Base-by-base conservation (phyloP, 2,888 invertebrate species). In the Aphidius colemani region DNA sequence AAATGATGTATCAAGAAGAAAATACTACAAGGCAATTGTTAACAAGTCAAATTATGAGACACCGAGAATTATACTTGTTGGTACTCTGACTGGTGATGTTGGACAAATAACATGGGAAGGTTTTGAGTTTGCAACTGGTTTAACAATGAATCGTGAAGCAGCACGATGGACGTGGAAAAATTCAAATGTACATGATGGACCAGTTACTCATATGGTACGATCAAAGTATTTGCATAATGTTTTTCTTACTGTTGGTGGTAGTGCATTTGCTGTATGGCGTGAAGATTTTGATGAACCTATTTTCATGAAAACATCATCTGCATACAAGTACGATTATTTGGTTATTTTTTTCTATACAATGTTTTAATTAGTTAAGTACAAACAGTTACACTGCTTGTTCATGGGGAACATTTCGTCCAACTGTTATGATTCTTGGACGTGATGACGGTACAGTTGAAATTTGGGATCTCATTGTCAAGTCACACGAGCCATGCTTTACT, bases 341-440 rank as follows among this genome's bases (percentile, higher is more conserved):
- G n/a, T n/a, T n/a, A n/a, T n/a, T n/a, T n/a, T n/a, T 30, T 53
- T 61, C 7, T 18, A 1, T 18, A 18, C 2, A 18, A 18, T 45
- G 7, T 53, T 7, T 46, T 49, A 64, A n/a, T 59, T n/a, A 13
- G 43, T 56, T 13, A 11, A 48, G 6, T 40, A 46, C 7, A 46
- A 48, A 8, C 44, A 83, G 83, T 61, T 84, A 91, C 67, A 90
- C 90, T 0, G 85, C 87, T 11, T 88, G 90, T 0, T 83, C 85
- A 46, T 95, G 94, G 94, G 92, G 92, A n/a, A 84, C 86, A n/a
- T 86, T 88, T 51, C 86, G 91, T 59, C 89, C 93, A 0, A 88
- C 89, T 57, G 86, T 91, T 56, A 83, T 94, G 64, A 90, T 89
- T 75, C 80, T 94, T 61, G 85, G 88, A 1, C 88, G 90, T 18